Conservation (phyloP, 2,113 vertebrate species). For the Mirounga angustirostris region DNA sequence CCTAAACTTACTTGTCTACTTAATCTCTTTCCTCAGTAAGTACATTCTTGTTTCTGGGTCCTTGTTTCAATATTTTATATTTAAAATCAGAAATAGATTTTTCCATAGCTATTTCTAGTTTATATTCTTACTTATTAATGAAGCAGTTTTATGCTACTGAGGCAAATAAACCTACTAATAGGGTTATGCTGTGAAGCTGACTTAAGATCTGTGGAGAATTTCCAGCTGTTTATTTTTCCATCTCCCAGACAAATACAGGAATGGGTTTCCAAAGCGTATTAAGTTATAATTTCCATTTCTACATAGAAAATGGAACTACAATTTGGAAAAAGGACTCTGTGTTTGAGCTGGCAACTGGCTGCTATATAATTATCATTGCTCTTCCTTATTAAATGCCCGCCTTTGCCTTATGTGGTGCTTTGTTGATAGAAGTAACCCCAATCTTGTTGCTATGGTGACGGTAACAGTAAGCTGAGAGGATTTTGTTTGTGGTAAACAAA, state of each 20-base stretch:
- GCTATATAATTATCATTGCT: conserved; percentile 85
- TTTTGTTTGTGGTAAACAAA: conserved; percentile 90
- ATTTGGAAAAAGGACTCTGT: conserved; percentile 40
- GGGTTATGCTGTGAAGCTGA: not conserved
- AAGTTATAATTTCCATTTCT: conserved; percentile 66
- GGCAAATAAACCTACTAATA: conserved; percentile 58
- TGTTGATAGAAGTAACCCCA: conserved; percentile 88
- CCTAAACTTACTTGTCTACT: not conserved
- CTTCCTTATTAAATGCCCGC: conserved; percentile 87
- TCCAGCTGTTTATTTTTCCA: conserved; percentile 66
- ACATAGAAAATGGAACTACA: conserved; percentile 47
- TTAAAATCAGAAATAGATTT: conserved; percentile 40
- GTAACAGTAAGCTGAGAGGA: conserved; percentile 87
- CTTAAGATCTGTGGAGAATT: conserved; percentile 60
- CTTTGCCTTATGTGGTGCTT: conserved; percentile 87
- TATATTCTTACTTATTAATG: conserved; percentile 41
- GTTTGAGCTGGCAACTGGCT: conserved; percentile 75
- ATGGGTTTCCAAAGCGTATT: conserved; percentile 33
- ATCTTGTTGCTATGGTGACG: conserved; percentile 87
- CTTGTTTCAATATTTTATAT: conserved; percentile 15
- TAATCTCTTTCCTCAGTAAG: conserved; percentile 19
- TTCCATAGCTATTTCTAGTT: not conserved
- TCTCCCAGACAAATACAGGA: conserved; percentile 10
- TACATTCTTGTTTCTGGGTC: not conserved
- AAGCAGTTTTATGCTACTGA: not conserved